Evolutionary conservation across 2,797 vertebrate genomes (phyloP), one percentile per base, ranked within the genome.

Genomic region (Tapirus indicus): DNA sequence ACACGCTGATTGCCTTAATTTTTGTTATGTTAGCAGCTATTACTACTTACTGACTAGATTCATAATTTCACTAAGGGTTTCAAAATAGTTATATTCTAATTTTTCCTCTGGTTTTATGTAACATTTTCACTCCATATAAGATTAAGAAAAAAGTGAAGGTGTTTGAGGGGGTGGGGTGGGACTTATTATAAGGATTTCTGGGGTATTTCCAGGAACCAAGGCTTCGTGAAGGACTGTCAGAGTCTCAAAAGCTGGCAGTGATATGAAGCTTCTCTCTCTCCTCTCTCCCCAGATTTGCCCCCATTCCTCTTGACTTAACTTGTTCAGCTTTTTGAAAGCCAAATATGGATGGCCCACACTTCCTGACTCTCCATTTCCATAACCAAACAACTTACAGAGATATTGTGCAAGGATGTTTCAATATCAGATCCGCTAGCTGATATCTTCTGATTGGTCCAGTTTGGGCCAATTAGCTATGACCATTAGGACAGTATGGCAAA

Each of bases 21-120:
- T 74, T 75, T 84, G 8, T 66, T 58, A 64, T 44, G n/a, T 86
- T 47, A 86, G 66, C 6, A 87, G 29, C 23, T 56, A 38, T 74
- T 64, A 71, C 58, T 60, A 86, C 44, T 41, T 60, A 80, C 23
- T 41, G 47, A 44, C 6, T 85, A 41, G 71, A 54, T 92, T 94
- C 25, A 35, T 77, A 47, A 25, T 60, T 72, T 54, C 47, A 74
- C 44, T 72, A 54, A 66, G 54, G n/a, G 54, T 80, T 88, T 90
- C 52, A 83, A 82, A 90, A 68, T 62, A 60, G 29, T 54, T 35
- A 62, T 60, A 69, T 86, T 54, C 21, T 91, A 95, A 87, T 95
- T 86, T 27, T 79, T 71, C 62, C 29, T 80, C 66, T 72, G 21
- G 7, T 85, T 79, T 52, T 47, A 64, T 23, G 5, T 25, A 79